Evolutionary conservation across 2,888 invertebrate species (phyloP), one percentile per base, ranked within the genome.

Genomic region (Melieria omissa): DNA sequence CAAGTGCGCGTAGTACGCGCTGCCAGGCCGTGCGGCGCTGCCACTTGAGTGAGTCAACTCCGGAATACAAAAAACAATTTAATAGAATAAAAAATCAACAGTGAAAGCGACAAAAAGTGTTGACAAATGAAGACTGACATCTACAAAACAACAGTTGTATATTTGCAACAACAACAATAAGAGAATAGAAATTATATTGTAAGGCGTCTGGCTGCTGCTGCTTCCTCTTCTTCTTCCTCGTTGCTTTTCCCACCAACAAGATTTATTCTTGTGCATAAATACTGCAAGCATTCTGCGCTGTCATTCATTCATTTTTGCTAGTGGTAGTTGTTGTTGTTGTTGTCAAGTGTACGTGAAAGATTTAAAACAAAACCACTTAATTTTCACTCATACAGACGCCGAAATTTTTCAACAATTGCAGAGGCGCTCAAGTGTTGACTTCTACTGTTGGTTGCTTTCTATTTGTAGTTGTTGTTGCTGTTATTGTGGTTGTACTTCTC

Each of bases 321-420:
- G 9, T 10, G 8, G 44, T 16, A 46, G 14, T 5, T 29, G 58
- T 45, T 61, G 47, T 44, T 67, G 49, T 67, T 72, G 52, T 54
- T 65, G 64, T 74, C 63, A 70, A 62, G 65, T 70, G 45, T 66
- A 84, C 86, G 86, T 86, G 86, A 81, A 84, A 84, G 84, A 85
- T 81, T 86, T 83, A 80, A 86, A 86, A 86, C 84, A 85, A 86
- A 86, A 84, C 86, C 86, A 86, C 86, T 86, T 86, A 85, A 83
- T 81, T 82, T 83, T 79, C 78, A 81, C 82, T 79, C 9, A 16
- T 29, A 29, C 29, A 29, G 29, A 10, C 8, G 4, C 57, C 16
- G 12, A 16, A 12, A 14, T 49, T 49, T 49, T 9, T 10, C 49
- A 49, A 29, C 29, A 29, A 29, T 29, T 29, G 29, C 29, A 29